Evolutionary conservation across 2,888 invertebrate genomes (phyloP).

Genomic region (Zhuqinia jingwanae): DNA sequence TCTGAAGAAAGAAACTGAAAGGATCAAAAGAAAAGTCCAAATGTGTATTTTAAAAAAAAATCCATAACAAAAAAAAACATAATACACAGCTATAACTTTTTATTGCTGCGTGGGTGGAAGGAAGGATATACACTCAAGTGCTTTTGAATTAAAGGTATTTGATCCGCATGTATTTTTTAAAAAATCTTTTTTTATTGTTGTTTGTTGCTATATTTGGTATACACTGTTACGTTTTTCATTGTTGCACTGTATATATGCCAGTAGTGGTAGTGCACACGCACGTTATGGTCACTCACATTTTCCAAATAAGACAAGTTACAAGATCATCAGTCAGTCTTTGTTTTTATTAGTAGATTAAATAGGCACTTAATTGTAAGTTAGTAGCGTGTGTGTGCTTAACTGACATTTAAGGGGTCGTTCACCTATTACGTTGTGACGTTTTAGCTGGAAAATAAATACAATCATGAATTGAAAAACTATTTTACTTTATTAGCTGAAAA

Average conservation of each 20-base stretch:
- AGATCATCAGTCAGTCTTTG: no score
- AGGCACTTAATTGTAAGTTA: no score
- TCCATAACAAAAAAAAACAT: no score
- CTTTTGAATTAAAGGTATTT: not conserved
- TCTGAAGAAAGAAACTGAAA: not conserved
- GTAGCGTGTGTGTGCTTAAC: not conserved
- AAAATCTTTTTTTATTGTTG: not conserved
- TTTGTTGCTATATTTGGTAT: no score
- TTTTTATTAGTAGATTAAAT: no score
- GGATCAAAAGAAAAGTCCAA: not conserved
- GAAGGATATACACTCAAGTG: constrained; percentile 21
- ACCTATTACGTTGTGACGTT: no score
- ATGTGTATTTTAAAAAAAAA: no score
- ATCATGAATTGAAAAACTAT: no score
- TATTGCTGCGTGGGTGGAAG: not conserved
- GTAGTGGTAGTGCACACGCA: not conserved
- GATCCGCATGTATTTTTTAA: not conserved
- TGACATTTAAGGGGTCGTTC: not conserved
- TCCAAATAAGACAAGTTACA: no score
- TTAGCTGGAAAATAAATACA: no score
- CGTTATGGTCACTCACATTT: no score
- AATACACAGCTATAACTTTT: not conserved
- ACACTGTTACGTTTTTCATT: constrained; percentile 3
- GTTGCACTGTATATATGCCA: not conserved
- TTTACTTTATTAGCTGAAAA: not conserved